phyloP scores from a whole-genome alignment of 2,888 invertebrate species.

The Salpingus planirostris region DNA sequence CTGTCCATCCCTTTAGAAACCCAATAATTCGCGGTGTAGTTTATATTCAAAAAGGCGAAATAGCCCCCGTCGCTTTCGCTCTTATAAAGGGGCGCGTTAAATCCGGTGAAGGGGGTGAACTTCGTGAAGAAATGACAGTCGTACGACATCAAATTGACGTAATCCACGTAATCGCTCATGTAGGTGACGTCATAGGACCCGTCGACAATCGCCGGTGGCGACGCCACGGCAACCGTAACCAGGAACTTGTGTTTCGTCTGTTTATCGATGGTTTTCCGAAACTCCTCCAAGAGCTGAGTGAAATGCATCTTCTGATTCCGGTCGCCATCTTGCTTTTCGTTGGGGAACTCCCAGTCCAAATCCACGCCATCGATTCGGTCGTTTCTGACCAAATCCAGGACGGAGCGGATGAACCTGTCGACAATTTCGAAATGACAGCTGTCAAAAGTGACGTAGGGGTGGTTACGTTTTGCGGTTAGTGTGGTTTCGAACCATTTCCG shows the following conservation, averaged over 20 bases:
- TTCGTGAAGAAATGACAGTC: conserved; percentile 76
- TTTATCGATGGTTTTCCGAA: conserved; percentile 56
- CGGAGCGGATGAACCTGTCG: conserved; percentile 49
- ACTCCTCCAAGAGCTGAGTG: conserved; percentile 63
- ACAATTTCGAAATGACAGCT: too few species aligned
- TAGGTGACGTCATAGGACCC: conserved; percentile 69
- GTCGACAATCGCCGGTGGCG: conserved; percentile 65
- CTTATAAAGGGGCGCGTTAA: conserved; percentile 73
- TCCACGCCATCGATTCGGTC: conserved; percentile 62
- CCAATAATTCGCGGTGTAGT: conserved; percentile 76
- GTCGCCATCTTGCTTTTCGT: conserved; percentile 32
- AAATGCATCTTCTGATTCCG: conserved; percentile 62
- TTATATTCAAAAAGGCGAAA: conserved; percentile 66
- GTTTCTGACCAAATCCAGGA: conserved; percentile 44
- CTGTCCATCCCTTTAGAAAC: conserved; percentile 62
- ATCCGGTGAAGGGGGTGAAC: conserved; percentile 71
- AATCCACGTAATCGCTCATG: conserved; percentile 74
- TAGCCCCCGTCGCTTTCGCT: conserved; percentile 53
- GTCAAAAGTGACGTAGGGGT: too few species aligned
- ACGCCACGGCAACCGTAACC: conserved; percentile 71
- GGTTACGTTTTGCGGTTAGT: conserved; percentile 56
- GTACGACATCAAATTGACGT: conserved; percentile 85
- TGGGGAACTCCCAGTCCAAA: conserved; percentile 85
- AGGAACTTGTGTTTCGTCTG: conserved; percentile 50
- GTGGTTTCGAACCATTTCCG: conserved; percentile 64